These are phyloP conservation scores for Drosophila pandora DNA, from an alignment of 1,140 invertebrate genomes.

Conservation along the genomic window DNA sequence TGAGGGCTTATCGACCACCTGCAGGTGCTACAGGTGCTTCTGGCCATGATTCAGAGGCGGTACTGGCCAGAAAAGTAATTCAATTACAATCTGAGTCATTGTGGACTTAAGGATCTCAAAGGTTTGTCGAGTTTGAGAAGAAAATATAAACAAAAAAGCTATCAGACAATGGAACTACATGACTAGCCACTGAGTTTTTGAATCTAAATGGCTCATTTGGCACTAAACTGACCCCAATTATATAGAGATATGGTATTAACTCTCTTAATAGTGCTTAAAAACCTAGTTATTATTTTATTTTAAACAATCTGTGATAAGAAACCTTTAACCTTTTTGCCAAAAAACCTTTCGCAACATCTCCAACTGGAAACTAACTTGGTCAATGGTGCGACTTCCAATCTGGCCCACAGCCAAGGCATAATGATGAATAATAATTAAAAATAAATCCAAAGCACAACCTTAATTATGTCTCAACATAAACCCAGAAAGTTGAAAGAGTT, in stretches of 20 bases:
- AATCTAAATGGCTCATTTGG: too few species aligned
- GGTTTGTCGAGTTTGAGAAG: too few species aligned
- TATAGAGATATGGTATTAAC: too few species aligned
- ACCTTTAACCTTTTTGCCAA: not conserved
- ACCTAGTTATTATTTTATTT: too few species aligned
- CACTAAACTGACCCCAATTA: too few species aligned
- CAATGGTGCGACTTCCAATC: constrained; percentile 40
- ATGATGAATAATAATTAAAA: constrained; percentile 72
- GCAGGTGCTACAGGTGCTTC: constrained; percentile 19
- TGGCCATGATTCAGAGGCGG: constrained; percentile 12
- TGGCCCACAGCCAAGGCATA: constrained; percentile 6
- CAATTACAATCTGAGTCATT: constrained; percentile 7
- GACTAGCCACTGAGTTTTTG: too few species aligned
- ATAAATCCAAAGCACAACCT: constrained; percentile 47
- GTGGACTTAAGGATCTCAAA: not conserved
- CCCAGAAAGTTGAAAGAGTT: constrained; percentile 36
- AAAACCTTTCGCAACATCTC: constrained; percentile 44
- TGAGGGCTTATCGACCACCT: constrained; percentile 30
- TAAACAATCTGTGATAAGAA: not conserved
- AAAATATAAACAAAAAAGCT: too few species aligned
- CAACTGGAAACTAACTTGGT: constrained; percentile 31
- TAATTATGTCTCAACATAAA: constrained; percentile 46
- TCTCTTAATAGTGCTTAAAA: too few species aligned
- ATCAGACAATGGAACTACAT: too few species aligned
- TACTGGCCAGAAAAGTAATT: not conserved